phyloP scores from a whole-genome alignment of 30 jellyfish, hydroid and myxozoan genomes.

The Pseudorhiza aurosa region DNA sequence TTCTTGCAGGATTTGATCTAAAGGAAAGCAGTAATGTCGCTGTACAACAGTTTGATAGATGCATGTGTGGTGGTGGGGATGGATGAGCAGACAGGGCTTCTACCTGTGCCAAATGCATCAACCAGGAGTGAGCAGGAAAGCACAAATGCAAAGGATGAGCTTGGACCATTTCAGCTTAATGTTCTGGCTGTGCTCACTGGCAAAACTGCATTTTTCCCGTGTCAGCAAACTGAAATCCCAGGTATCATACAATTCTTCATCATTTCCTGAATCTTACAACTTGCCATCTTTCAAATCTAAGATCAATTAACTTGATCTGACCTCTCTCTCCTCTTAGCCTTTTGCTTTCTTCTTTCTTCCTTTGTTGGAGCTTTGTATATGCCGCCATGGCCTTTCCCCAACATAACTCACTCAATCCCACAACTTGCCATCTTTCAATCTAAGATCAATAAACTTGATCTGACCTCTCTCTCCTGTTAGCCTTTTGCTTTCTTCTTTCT shows the following conservation, averaged over 20 bases:
- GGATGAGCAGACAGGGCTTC: conserved; percentile 84
- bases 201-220: conserved; percentile 80
- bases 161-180: conserved; percentile 84
- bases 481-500: no score
- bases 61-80: conserved; percentile 91
- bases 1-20: neutral
- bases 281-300: no score
- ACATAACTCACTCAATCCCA: no score
- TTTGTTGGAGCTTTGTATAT: no score
- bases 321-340: no score
- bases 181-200: conserved; percentile 91
- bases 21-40: conserved; percentile 17
- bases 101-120: conserved; percentile 26
- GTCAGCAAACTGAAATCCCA: conserved; percentile 52
- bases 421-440: no score
- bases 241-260: conserved; percentile 68
- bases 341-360: no score
- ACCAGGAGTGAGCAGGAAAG: conserved; percentile 11
- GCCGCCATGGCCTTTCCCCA: no score
- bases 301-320: no score
- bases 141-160: neutral
- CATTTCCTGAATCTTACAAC: no score
- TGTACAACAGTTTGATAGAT: conserved; percentile 74
- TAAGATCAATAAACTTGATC: no score
- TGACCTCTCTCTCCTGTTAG: no score